phyloP scores from a whole-genome alignment of 1,140 invertebrate species.

The Druon quercuslanigerum region DNA sequence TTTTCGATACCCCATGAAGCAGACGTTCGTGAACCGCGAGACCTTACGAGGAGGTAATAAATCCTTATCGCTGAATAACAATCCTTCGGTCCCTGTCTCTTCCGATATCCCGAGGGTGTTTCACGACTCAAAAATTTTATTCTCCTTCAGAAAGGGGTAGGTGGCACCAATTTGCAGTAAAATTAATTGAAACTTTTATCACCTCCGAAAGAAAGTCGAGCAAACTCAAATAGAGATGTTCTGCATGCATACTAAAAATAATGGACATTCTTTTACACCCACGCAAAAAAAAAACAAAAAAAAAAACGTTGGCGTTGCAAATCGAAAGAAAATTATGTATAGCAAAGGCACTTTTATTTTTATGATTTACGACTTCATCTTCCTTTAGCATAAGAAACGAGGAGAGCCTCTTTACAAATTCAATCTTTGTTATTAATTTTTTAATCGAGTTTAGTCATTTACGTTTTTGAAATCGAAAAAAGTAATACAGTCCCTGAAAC shows the following conservation, averaged over 20 bases:
- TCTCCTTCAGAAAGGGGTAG: conserved; percentile 12
- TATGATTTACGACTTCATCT: conserved; percentile 10
- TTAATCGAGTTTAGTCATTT: background rate
- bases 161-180: conserved; percentile 59
- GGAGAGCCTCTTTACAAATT: background rate
- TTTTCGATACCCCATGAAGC: conserved; percentile 50
- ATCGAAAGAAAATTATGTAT: conserved; percentile 25
- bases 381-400: background rate
- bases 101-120: conserved; percentile 48
- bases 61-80: conserved; percentile 57
- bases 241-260: conserved; percentile 5
- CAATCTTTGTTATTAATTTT: background rate
- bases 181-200: conserved; percentile 65
- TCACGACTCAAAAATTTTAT: conserved; percentile 35
- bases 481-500: no score
- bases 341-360: background rate
- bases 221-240: conserved; percentile 39
- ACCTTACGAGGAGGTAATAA: conserved; percentile 54
- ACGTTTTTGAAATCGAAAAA: no score
- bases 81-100: conserved; percentile 48
- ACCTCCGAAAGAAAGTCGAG: conserved; percentile 36
- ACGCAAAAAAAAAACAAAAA: background rate
- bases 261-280: background rate
- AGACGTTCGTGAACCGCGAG: conserved; percentile 49
- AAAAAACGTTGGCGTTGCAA: background rate